A percentile compares a stretch with the other conserved stretches of the same genome.
phyloP scores from a whole-genome alignment of 2,888 invertebrate species.

The Cerceris rybyensis region DNA sequence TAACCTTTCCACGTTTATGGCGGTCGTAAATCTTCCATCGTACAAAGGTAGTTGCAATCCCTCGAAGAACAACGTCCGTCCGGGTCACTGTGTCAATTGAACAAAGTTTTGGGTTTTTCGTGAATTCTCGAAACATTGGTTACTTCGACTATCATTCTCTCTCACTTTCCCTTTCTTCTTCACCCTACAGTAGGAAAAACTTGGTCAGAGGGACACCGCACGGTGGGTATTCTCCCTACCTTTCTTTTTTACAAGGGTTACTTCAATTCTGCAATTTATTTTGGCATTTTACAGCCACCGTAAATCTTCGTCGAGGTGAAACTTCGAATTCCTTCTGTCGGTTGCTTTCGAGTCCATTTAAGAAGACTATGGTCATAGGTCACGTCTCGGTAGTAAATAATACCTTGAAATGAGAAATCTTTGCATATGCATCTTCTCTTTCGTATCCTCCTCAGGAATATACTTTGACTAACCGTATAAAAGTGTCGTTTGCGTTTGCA shows the following conservation, averaged over 20 bases:
- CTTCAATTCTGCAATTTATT: constrained; percentile 14
- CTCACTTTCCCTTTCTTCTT: no score
- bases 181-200: constrained; percentile 30
- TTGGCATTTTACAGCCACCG: constrained; percentile 43
- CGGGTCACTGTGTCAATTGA: constrained; percentile 36
- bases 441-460: neutral
- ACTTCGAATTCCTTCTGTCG: constrained; percentile 19
- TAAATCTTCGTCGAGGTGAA: constrained; percentile 45
- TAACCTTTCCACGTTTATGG: constrained; percentile 30
- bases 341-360: constrained; percentile 32
- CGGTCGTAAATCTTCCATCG: constrained; percentile 32
- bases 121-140: constrained; percentile 6
- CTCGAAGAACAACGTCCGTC: neutral
- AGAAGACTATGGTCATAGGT: constrained; percentile 10
- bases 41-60: constrained; percentile 26
- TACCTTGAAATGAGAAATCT: neutral
- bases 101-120: constrained; percentile 8
- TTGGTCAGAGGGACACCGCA: constrained; percentile 47
- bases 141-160: constrained; percentile 14
- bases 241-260: neutral
- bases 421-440: neutral
- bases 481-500: no score
- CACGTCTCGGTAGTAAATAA: constrained; percentile 29
- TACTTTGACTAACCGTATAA: no score
- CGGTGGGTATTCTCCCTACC: neutral